Base-by-base conservation (phyloP, 2,888 invertebrate genomes). In the Drosophila antonietae region DNA sequence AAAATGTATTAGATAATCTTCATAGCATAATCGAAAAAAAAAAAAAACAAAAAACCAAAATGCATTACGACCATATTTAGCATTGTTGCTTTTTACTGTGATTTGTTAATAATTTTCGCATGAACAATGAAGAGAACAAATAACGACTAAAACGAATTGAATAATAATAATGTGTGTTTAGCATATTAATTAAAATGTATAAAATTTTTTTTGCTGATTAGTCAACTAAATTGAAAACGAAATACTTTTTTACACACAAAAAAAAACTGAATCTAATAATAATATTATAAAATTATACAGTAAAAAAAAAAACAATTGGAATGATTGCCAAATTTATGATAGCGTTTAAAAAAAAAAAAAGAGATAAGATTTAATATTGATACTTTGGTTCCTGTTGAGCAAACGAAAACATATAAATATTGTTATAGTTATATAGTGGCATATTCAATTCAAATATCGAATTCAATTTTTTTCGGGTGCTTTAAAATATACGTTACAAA, bases 51-150 rank as follows among this genome's bases (percentile, higher is more conserved):
- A 9, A 43, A 46, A 23, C 49, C 49, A 55, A 72, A 43, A 67
- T 52, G 64, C 60, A 58, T 69, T 63, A 70, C 53, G 67, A 67
- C 69, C 51, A 77, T 59, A 68, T 80, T 75, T 73, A 88, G 78
- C 86, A 78, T 83, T 79, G 81, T 83, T 88, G 85, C 89, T 86
- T 85, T 86, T 86, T 75, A 86, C 89, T 85, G 85, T 85, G 85
- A 85, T 85, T 85, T 85, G 89, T 85, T 85, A 83, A 85, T 80
- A 75, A 68, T 78, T 84, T 83, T 75, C 85, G 88, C 80, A 72
- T 80, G 70, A 73, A 71, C 72, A 77, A 83, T 73, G 68, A 72
- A 65, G 23, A 46, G 59, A 67, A 52, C 18, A 55, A 51, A 67
- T 51, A 41, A n/a, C 18, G 78, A 65, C 59, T 57, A 66, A 51